A percentile compares a stretch with the other conserved stretches of the same genome.
These are phyloP conservation scores for Mallotus villosus DNA, from an alignment of 2,797 vertebrate species.

Conservation along the genomic window DNA sequence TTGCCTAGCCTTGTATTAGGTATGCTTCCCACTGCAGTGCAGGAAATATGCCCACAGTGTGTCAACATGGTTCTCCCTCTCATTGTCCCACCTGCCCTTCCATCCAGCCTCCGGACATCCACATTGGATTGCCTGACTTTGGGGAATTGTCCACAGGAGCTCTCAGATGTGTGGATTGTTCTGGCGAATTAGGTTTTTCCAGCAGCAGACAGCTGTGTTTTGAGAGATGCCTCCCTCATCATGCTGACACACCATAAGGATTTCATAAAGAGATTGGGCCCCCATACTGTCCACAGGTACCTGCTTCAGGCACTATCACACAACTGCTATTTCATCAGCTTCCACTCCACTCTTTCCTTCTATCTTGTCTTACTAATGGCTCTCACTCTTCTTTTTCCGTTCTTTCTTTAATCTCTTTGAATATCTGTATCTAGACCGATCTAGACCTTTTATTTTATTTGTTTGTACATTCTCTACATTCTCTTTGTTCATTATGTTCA, in stretches of 20 bases:
- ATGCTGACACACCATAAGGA: slow-evolving; percentile 5
- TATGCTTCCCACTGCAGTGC: slow-evolving; percentile 32
- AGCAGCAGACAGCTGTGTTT: slow-evolving; percentile 14
- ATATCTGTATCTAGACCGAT: neutral
- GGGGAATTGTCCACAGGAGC: slow-evolving; percentile 29
- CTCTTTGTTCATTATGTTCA: too few species aligned
- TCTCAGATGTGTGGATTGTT: slow-evolving; percentile 27
- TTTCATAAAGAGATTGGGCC: slow-evolving; percentile 14
- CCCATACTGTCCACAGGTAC: neutral
- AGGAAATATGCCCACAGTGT: slow-evolving; percentile 24
- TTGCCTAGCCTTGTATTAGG: slow-evolving; percentile 13
- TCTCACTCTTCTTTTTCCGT: neutral
- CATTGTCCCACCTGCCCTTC: slow-evolving; percentile 16
- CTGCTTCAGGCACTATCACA: slow-evolving; percentile 6
- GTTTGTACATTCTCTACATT: too few species aligned
- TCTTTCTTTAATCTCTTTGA: neutral
- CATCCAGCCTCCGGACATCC: slow-evolving; percentile 19
- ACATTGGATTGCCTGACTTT: slow-evolving; percentile 35
- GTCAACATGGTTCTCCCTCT: slow-evolving; percentile 10
- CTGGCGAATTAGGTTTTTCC: slow-evolving; percentile 28
- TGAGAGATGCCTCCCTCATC: neutral
- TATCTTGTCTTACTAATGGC: neutral
- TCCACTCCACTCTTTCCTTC: neutral
- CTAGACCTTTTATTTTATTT: too few species aligned
- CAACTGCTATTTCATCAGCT: slow-evolving; percentile 1